Evolutionary conservation across 2,888 invertebrate species (phyloP), one percentile per base, ranked within the genome.

Genomic region (Nomada ruficornis): DNA sequence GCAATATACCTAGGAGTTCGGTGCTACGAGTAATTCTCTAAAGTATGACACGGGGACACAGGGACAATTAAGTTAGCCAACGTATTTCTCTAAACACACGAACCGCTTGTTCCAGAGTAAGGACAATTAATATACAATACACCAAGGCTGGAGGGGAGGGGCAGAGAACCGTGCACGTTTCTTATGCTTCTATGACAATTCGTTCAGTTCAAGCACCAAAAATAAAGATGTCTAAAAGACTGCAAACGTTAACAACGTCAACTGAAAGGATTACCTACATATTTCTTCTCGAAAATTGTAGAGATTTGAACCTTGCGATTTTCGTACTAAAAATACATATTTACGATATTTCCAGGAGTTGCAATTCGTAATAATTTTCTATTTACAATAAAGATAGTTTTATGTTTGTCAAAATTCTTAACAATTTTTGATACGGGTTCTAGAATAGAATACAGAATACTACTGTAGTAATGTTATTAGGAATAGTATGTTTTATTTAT

Each of bases 11-110:
- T 70, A 80, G 74, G 73, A 69, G 50, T 69, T 80, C 73, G 68
- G 47, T 54, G 69, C 80, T 81, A 81, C 80, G 29, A 64, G 59
- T 80, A 59, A 79, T 79, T 74, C 73, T 79, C 72, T 80, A 81
- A 74, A 55, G 20, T 79, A 70, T 71, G 54, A 29, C 80, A 68
- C 57, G 50, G 64, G 64, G 26, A 69, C 63, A 74, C 29, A 59
- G 55, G 67, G 44, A 65, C 47, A 71, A 71, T 78, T 65, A 65
- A 60, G 42, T 80, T 47, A 18, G 60, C 71, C 52, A 77, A 65
- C 47, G 70, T 54, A 26, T 54, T 60, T 23, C 36, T 78, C 70
- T 80, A 78, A 80, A 70, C 59, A 78, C 36, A 65, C 64, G 70
- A 54, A 52, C 69, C 55, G 44, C 15, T 42, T 18, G 65, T 42